Conservation (phyloP, 2,888 invertebrate species). For the Drosophila dives region DNA sequence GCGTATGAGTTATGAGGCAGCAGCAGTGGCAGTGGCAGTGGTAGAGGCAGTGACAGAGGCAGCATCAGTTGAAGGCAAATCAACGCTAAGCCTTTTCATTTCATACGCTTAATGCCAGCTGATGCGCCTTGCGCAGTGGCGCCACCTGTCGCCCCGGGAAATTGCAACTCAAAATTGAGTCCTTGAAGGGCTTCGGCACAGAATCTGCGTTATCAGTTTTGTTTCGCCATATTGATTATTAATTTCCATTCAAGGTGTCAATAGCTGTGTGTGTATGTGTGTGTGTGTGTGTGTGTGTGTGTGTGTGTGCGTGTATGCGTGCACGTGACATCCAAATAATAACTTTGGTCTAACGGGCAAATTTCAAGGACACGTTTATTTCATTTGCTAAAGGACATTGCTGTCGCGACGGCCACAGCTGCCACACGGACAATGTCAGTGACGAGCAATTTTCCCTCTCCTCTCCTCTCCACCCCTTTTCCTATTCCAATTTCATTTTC, state of each 20-base stretch:
- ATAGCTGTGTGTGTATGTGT: background rate
- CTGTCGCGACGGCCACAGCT: conserved; percentile 21
- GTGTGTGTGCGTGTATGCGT: background rate
- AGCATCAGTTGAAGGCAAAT: conserved; percentile 28
- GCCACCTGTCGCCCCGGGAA: conserved; percentile 46
- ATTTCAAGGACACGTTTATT: conserved; percentile 69
- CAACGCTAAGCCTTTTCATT: conserved; percentile 46
- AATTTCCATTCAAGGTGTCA: conserved; percentile 54
- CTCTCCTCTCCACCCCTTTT: background rate
- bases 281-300: background rate
- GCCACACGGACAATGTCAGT: conserved; percentile 45
- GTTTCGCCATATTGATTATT: conserved; percentile 68
- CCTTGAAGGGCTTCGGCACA: conserved; percentile 21
- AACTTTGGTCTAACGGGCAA: conserved; percentile 2
- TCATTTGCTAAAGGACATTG: conserved; percentile 36
- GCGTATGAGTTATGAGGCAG: conserved; percentile 57
- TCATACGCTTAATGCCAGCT: conserved; percentile 24
- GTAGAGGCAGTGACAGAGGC: background rate
- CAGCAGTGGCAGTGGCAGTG: background rate
- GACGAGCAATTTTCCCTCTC: conserved; percentile 27
- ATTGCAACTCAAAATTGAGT: conserved; percentile 51
- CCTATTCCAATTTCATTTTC: background rate
- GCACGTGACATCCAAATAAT: conserved; percentile 41
- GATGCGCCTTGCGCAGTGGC: conserved; percentile 29
- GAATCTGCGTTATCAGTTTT: conserved; percentile 34